Percentiles rank a stretch among this genome's conserved stretches.
Evolutionary conservation across 2,113 vertebrate genomes (phyloP).

Genomic region (Cyanocitta stelleri): DNA sequence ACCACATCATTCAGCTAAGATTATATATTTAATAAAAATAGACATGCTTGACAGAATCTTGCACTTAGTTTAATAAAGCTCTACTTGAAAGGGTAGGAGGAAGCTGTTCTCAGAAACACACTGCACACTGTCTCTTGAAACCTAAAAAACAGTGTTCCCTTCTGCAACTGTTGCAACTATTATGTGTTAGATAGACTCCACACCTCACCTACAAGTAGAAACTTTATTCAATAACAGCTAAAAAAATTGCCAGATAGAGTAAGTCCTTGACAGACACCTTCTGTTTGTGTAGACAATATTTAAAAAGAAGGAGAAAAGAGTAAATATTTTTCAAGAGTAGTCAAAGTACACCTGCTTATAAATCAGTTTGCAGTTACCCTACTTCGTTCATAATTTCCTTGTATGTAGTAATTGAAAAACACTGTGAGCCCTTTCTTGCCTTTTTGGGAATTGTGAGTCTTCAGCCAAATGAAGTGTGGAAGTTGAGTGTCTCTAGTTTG

Average conservation of each 20-base stretch:
- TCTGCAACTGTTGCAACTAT: neutral
- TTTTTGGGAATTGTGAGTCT: neutral
- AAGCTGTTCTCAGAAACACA: neutral
- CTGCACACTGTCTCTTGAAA: neutral
- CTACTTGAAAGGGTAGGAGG: neutral
- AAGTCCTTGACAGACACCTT: neutral
- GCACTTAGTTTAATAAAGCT: neutral
- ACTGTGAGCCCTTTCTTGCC: neutral
- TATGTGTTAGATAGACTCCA: neutral
- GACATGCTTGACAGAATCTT: neutral
- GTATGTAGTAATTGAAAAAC: neutral
- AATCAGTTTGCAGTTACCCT: neutral
- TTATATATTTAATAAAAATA: constrained; percentile 35
- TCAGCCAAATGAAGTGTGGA: neutral
- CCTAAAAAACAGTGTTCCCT: neutral
- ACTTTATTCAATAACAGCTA: neutral
- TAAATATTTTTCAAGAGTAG: neutral
- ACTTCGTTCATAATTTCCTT: neutral
- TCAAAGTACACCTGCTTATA: neutral
- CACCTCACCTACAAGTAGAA: neutral
- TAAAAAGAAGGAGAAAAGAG: neutral
- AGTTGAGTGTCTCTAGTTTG: neutral
- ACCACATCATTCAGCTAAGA: neutral
- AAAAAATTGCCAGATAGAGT: neutral
- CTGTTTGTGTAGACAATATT: neutral